Conservation (phyloP, 2,113 vertebrate species). For the Typhlomys cinereus region DNA sequence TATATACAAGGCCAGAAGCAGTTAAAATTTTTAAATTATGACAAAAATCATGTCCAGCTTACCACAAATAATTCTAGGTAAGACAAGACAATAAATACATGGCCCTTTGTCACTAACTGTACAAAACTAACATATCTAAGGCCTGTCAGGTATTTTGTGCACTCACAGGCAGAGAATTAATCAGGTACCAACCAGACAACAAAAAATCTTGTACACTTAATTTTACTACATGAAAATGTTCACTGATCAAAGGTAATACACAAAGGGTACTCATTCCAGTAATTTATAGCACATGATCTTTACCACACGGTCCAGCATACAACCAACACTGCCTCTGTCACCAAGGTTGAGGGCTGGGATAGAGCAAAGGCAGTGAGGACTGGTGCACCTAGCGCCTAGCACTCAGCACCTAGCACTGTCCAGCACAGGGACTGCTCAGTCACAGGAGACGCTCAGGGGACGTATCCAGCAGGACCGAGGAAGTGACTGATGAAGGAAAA, state of each 20-base stretch:
- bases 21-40: background rate
- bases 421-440: background rate
- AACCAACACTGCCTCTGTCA: fast-evolving
- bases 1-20: background rate
- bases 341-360: fast-evolving
- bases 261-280: background rate
- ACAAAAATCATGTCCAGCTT: background rate
- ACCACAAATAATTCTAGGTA: background rate
- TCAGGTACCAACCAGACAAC: background rate
- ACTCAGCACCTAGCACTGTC: background rate
- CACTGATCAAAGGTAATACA: background rate
- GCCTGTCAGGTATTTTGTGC: background rate
- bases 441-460: background rate
- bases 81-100: background rate
- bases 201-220: background rate
- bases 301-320: too few relatives aligned
- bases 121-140: background rate
- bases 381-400: too few relatives aligned
- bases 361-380: too few relatives aligned
- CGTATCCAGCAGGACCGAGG: background rate
- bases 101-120: background rate
- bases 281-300: background rate
- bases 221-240: background rate
- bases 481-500: background rate
- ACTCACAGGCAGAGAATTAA: background rate